Evolutionary conservation across 1,140 invertebrate genomes (phyloP), one percentile per base, ranked within the genome.

Genomic region (Galleria mellonella): DNA sequence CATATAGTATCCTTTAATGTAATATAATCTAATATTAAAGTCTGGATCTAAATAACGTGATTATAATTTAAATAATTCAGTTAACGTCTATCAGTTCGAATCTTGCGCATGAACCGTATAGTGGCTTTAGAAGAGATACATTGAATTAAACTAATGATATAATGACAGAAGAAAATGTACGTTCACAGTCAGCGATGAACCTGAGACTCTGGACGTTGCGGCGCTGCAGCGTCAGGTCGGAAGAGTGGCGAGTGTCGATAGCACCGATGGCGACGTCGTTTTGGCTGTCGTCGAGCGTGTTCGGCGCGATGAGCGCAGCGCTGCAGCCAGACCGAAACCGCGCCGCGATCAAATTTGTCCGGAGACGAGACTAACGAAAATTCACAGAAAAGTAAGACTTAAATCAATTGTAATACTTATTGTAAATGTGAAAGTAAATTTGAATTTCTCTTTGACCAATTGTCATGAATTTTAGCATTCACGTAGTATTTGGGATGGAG

Each of bases 311-410:
- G 75, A 81, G 42, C 71, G 81, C 13, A 73, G 52, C 46, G 63
- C 67, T 6, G 66, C 72, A 8, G 62, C 68, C 5, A 69, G 47
- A 36, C 31, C 43, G 37, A 38, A 50, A 12, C 47, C 32, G 36
- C 61, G 75, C 7, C 71, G 64, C 1, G 59, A 72, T 4, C 67
- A 68, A 37, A 64, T 68, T 10, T 68, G 70, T 14, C 73, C 72
- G 0, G 72, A 82, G 30, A 52, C 62, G 33, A 61, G 66, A 4
- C 63, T 82, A 0, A 72, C 82, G 8, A 84, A 82, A 56, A 76
- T 84, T 37, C 73, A 54, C 38, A 82, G 81, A 46, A 84, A 82
- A 68, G 81, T 84, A 47, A 11, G 3, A 12, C 32, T 10, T 23
- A 3, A 23, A 23, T 23, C n/a, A 23, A 6, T 23, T 23, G 6